phyloP scores from a whole-genome alignment of 1,140 invertebrate species.

The Drosophila tsacasi region DNA sequence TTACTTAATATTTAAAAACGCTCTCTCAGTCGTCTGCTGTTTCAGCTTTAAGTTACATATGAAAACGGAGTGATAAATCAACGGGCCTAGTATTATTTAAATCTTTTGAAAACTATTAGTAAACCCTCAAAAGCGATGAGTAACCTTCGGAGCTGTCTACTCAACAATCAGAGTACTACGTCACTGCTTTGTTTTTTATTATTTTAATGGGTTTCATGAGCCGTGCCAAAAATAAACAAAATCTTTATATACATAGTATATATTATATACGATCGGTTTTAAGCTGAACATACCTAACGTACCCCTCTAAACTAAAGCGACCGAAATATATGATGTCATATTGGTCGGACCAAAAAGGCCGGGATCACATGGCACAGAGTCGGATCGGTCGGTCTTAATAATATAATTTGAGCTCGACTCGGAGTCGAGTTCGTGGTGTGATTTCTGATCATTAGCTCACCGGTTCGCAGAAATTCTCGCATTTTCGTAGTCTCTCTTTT shows the following conservation, averaged over 20 bases:
- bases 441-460: conserved; percentile 74
- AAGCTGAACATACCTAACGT: conserved; percentile 21
- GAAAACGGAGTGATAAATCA: conserved; percentile 27
- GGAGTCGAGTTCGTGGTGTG: conserved; percentile 42
- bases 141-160: conserved; percentile 6
- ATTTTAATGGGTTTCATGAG: conserved; percentile 33
- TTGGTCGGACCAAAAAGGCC: conserved; percentile 24
- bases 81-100: conserved; percentile 6
- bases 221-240: conserved; percentile 18
- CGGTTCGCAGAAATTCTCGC: conserved; percentile 48
- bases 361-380: conserved; percentile 55
- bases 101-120: not conserved
- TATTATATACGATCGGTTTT: conserved; percentile 6
- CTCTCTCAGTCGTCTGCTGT: conserved; percentile 17
- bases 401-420: conserved; percentile 43
- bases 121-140: conserved; percentile 24
- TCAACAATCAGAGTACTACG: conserved; percentile 25
- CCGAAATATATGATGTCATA: conserved; percentile 69
- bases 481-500: conserved; percentile 43
- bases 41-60: conserved; percentile 7
- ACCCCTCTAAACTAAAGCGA: conserved; percentile 38
- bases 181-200: conserved; percentile 25
- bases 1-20: conserved; percentile 30
- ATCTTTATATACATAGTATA: conserved; percentile 19
- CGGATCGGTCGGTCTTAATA: conserved; percentile 21